Evolutionary conservation across 2,797 vertebrate species (phyloP), one percentile per base, ranked within the genome.

Genomic region (Notolepis coatsorum): DNA sequence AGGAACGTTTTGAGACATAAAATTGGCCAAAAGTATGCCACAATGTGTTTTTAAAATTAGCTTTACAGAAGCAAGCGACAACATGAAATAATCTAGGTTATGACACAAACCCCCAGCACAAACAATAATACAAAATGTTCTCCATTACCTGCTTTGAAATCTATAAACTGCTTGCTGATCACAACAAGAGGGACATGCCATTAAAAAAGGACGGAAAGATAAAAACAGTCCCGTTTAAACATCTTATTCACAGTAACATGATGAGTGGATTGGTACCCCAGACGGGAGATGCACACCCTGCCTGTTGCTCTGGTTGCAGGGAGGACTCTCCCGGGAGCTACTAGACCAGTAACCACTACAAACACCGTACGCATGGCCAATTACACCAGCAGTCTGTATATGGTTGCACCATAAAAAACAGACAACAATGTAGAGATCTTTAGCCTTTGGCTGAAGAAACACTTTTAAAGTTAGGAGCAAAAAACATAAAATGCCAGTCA

Each of bases 311-410:
- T 84, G 85, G 89, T 81, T 85, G 86, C 87, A 85, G 50, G 39
- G 64, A 72, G 80, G 70, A 65, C 76, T 86, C 77, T 79, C 84
- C 87, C 78, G 68, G 56, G n/a, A n/a, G 76, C 85, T 90, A 88
- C 86, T 80, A 33, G 46, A 43, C 56, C 66, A 83, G 91, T 90
- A 90, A 92, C 90, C 89, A 92, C 80, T 82, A 90, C 88, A 92
- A 91, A 92, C 89, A 86, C 25, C 5, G 31, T 3, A 18, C 60
- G 33, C 73, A 62, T 58, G 15, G 73, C 61, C 71, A 81, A 77
- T 69, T 47, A 30, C 7, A 41, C 52, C 24, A 71, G n/a, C 41
- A 31, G 60, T 38, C 55, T 71, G 28, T 52, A 53, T 59, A 17
- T 55, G 35, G 21, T 5, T 35, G 9, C 13, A 45, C 41, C 52